A percentile compares a stretch with the other conserved stretches of the same genome.
These are phyloP conservation scores for Morinoia aosen DNA, from an alignment of 2,888 invertebrate genomes.

Conservation along the genomic window DNA sequence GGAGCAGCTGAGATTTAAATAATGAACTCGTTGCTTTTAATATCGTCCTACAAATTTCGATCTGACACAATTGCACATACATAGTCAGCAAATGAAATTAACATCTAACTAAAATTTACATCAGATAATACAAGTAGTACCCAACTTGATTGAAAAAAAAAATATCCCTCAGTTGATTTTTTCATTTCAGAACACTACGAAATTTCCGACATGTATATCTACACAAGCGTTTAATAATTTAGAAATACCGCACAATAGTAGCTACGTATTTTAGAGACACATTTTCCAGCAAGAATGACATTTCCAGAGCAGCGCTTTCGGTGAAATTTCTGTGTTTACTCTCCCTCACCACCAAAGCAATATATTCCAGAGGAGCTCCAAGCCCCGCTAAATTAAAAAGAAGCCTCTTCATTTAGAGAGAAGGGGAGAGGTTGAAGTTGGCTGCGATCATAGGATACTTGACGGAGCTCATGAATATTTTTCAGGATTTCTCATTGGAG, in stretches of 20 bases:
- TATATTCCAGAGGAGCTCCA: background rate
- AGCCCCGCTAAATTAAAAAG: background rate
- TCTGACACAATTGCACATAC: too few species aligned
- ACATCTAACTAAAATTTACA: too few species aligned
- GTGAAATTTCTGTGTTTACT: background rate
- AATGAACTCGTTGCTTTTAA: too few species aligned
- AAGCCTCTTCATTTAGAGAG: background rate
- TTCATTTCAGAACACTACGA: background rate
- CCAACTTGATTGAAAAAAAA: too few species aligned
- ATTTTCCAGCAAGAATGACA: background rate
- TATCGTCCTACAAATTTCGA: too few species aligned
- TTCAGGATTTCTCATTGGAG: too few species aligned
- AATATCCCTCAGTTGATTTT: too few species aligned
- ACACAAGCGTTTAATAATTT: background rate
- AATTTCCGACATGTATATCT: background rate
- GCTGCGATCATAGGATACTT: background rate
- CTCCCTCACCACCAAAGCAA: background rate
- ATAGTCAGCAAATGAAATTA: too few species aligned
- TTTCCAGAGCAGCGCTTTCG: background rate
- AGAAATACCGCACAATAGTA: background rate
- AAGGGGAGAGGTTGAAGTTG: background rate
- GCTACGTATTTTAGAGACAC: background rate
- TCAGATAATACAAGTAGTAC: too few species aligned
- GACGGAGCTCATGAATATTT: background rate
- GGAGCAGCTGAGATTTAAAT: too few species aligned